These are phyloP conservation scores for Eulemur rufifrons DNA, from an alignment of 2,113 vertebrate species.

Conservation along the genomic window DNA sequence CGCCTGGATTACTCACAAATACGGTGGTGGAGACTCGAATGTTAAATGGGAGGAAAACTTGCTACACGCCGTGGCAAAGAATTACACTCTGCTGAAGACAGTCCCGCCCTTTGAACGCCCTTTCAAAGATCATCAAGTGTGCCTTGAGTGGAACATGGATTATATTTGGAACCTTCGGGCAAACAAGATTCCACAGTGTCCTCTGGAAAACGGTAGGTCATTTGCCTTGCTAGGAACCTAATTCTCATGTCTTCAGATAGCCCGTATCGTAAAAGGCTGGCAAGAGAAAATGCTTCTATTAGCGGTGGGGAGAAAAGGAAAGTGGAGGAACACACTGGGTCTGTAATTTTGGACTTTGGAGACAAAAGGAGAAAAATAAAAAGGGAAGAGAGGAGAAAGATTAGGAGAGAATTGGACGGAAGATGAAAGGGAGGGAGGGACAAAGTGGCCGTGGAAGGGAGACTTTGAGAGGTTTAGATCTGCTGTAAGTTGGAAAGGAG, in stretches of 20 bases:
- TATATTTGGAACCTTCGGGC: slow-evolving; percentile 87
- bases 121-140: slow-evolving; percentile 85
- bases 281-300: background rate
- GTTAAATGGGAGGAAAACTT: slow-evolving; percentile 76
- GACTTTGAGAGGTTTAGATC: background rate
- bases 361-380: background rate
- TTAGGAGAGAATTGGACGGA: background rate
- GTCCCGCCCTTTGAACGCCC: slow-evolving; percentile 87
- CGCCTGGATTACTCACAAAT: slow-evolving; percentile 87
- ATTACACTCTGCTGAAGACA: slow-evolving; percentile 85
- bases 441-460: background rate
- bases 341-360: background rate
- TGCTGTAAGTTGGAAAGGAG: background rate
- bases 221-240: background rate
- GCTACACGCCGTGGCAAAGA: slow-evolving; percentile 82
- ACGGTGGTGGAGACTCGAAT: background rate
- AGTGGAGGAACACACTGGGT: no score
- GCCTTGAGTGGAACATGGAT: slow-evolving; percentile 89
- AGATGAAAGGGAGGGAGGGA: background rate
- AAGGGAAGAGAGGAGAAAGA: background rate
- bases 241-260: background rate
- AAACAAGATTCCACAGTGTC: slow-evolving; percentile 86
- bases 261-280: fast-evolving
- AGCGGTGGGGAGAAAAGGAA: background rate
- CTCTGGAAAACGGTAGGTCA: slow-evolving; percentile 89